A percentile compares a stretch with the other conserved stretches of the same genome.
These are phyloP conservation scores for Clarias platycephalus DNA, from an alignment of 2,797 vertebrate species.

Conservation along the genomic window DNA sequence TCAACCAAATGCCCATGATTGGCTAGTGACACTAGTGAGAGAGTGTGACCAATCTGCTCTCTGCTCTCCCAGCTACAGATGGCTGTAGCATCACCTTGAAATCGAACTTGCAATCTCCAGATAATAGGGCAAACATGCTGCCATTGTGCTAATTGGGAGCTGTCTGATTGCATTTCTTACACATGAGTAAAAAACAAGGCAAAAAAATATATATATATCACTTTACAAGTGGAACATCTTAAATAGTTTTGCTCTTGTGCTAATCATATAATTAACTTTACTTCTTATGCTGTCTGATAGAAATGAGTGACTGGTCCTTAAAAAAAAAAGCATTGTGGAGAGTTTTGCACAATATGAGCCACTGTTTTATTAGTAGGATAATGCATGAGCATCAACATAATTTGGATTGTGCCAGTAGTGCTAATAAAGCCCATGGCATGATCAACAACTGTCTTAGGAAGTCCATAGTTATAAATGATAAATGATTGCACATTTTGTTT, in stretches of 20 bases:
- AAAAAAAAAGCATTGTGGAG: neutral
- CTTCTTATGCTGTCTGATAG: neutral
- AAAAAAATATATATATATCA: no score
- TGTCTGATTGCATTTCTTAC: neutral
- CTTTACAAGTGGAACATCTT: neutral
- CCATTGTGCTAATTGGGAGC: no score
- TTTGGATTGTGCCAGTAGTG: neutral
- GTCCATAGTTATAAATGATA: neutral
- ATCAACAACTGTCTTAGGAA: neutral
- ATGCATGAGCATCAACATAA: neutral
- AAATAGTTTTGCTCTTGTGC: neutral
- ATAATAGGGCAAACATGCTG: no score
- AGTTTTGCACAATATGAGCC: neutral
- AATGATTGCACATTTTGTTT: neutral
- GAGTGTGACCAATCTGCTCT: no score
- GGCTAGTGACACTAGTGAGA: no score
- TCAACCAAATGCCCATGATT: no score
- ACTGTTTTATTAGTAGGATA: neutral
- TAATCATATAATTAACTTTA: slow-evolving; percentile 1
- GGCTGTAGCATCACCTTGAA: no score
- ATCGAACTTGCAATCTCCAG: no score
- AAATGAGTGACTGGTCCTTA: neutral
- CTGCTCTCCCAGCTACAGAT: no score
- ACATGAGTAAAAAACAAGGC: no score
- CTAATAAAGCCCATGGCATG: neutral